phyloP scores from a whole-genome alignment of 2,797 vertebrate genomes.

The Cuniculus paca region DNA sequence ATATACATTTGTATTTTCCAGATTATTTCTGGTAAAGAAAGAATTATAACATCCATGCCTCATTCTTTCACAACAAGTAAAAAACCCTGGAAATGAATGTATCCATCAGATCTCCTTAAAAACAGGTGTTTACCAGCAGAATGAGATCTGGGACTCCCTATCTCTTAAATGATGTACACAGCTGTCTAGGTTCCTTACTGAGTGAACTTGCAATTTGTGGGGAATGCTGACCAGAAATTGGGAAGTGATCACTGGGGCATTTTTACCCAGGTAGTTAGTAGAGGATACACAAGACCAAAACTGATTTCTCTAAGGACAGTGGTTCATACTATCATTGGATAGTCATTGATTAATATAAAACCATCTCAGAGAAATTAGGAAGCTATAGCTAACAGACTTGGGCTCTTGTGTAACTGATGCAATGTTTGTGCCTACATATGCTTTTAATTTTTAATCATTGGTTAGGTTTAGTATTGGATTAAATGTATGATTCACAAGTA shows the following conservation, averaged over 20 bases:
- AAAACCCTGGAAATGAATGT: not conserved
- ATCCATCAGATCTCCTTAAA: not conserved
- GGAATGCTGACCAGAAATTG: not conserved
- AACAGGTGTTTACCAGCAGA: not conserved
- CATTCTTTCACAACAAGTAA: not conserved
- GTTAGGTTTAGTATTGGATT: conserved; percentile 53
- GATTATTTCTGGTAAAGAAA: not conserved
- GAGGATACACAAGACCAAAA: conserved; percentile 32
- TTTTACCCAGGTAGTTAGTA: not conserved
- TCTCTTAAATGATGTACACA: not conserved
- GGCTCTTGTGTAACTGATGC: conserved; percentile 12
- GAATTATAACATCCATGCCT: not conserved
- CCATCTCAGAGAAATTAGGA: conserved; percentile 44
- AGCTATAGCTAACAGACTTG: not conserved
- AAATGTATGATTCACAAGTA: conserved; percentile 51
- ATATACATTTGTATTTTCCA: not conserved
- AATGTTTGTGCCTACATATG: conserved; percentile 15
- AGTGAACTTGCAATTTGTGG: not conserved
- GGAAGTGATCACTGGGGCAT: not conserved
- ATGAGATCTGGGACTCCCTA: not conserved
- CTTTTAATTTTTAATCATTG: conserved; percentile 50
- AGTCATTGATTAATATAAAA: conserved; percentile 19
- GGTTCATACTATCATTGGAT: not conserved
- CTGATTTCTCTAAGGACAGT: not conserved
- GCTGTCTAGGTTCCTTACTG: not conserved